A percentile compares a stretch with the other conserved stretches of the same genome.
phyloP scores from a whole-genome alignment of 2,888 invertebrate genomes.

The Paralinhomoeus sp. region DNA sequence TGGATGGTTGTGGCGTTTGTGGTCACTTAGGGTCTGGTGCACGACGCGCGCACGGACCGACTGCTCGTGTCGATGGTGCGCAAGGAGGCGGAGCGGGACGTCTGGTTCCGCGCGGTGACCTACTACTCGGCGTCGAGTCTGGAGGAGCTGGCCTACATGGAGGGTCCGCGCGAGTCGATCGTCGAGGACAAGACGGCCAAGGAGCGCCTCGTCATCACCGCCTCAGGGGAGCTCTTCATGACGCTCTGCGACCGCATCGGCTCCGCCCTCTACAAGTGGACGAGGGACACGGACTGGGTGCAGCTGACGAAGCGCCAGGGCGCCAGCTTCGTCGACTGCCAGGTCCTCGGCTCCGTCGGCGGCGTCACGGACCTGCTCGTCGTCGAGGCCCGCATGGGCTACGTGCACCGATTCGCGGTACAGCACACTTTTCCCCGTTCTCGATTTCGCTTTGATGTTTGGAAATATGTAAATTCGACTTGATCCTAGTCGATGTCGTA shows the following conservation, averaged over 20 bases:
- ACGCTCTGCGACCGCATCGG: slow-evolving; percentile 2
- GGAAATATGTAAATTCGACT: too few relatives aligned
- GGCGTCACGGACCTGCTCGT: slow-evolving; percentile 3
- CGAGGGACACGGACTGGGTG: neutral
- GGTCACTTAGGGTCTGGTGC: too few relatives aligned
- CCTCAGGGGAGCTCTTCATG: slow-evolving; percentile 3
- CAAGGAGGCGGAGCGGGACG: neutral
- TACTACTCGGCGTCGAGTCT: neutral
- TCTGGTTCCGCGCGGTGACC: too few relatives aligned
- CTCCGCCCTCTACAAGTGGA: slow-evolving; percentile 3
- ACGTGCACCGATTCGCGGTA: slow-evolving; percentile 4
- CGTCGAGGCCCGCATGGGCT: slow-evolving; percentile 5
- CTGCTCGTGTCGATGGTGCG: slow-evolving; percentile 1
- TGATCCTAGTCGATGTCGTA: too few relatives aligned
- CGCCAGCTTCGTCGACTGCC: neutral
- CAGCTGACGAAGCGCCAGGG: slow-evolving; percentile 1
- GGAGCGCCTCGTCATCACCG: slow-evolving; percentile 1
- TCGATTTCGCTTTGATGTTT: too few relatives aligned
- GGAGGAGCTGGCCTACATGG: neutral
- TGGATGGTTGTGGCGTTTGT: too few relatives aligned
- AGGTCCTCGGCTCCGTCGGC: neutral
- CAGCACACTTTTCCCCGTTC: too few relatives aligned
- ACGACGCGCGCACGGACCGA: slow-evolving; percentile 1
- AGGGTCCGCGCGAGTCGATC: neutral
- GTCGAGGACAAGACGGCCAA: slow-evolving; percentile 3